Evolutionary conservation across 1,140 invertebrate species (phyloP).

Genomic region (Tetramorium simillimum): DNA sequence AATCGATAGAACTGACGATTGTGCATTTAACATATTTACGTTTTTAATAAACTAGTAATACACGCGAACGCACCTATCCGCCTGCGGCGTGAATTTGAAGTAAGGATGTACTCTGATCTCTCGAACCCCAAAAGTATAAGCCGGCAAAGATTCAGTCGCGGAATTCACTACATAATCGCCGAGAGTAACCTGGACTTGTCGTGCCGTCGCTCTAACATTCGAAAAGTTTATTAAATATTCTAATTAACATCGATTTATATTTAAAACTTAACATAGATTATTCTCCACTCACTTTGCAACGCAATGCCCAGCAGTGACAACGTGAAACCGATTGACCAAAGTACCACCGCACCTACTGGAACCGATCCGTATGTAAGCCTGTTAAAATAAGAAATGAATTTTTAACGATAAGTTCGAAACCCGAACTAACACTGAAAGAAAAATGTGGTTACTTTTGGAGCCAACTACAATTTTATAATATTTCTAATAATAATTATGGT

Average conservation of each 20-base stretch:
- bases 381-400: slow-evolving; percentile 76
- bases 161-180: slow-evolving; percentile 98
- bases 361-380: slow-evolving; percentile 97
- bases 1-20: neutral
- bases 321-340: slow-evolving; percentile 95
- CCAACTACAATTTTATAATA: too few species aligned
- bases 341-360: slow-evolving; percentile 97
- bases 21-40: neutral
- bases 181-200: slow-evolving; percentile 96
- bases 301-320: slow-evolving; percentile 98
- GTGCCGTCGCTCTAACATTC: slow-evolving; percentile 90
- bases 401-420: neutral
- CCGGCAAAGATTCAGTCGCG: slow-evolving; percentile 94
- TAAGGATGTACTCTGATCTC: slow-evolving; percentile 96
- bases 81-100: slow-evolving; percentile 97
- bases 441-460: too few species aligned
- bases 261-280: neutral
- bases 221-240: neutral
- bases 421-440: too few species aligned
- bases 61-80: slow-evolving; percentile 86
- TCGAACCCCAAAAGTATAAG: slow-evolving; percentile 95
- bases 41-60: neutral
- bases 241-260: neutral
- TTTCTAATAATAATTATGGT: too few species aligned
- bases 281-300: slow-evolving; percentile 90